These are phyloP conservation scores for Ciconia nigra DNA, from an alignment of 2,797 vertebrate genomes.

Conservation along the genomic window DNA sequence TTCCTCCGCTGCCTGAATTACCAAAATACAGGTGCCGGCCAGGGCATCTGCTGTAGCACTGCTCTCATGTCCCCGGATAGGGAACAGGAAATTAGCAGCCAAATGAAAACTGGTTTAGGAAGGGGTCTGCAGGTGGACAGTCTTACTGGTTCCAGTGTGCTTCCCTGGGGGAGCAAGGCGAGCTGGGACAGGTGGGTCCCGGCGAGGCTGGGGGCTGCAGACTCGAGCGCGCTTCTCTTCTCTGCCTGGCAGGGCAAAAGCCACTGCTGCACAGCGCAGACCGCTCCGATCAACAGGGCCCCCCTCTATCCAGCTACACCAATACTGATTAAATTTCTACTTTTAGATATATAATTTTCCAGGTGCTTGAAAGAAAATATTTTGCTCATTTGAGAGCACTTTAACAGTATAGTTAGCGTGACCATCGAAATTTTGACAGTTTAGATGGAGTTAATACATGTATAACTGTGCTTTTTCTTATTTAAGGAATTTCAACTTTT, in stretches of 20 bases:
- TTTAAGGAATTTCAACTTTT: background rate
- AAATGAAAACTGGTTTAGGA: background rate
- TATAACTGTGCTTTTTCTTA: background rate
- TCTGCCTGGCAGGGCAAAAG: background rate
- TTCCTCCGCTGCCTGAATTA: background rate
- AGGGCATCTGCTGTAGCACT: background rate
- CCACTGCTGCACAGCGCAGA: background rate
- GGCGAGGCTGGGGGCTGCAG: background rate
- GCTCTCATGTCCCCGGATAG: background rate
- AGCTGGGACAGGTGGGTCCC: background rate
- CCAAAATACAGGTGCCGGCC: background rate
- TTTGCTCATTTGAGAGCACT: background rate
- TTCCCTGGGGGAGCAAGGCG: background rate
- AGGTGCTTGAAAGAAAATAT: background rate
- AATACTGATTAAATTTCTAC: background rate
- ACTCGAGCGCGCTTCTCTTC: too few relatives aligned
- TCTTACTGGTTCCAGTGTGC: background rate
- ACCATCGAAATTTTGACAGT: background rate
- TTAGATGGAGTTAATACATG: background rate
- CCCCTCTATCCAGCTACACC: background rate
- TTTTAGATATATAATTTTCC: background rate
- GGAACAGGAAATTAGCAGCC: background rate
- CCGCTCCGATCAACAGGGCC: accelerated
- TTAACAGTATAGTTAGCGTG: background rate
- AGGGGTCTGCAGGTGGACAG: background rate